Conservation (phyloP, 2,113 vertebrate species). For the Cryptomyrus ogoouensis region DNA sequence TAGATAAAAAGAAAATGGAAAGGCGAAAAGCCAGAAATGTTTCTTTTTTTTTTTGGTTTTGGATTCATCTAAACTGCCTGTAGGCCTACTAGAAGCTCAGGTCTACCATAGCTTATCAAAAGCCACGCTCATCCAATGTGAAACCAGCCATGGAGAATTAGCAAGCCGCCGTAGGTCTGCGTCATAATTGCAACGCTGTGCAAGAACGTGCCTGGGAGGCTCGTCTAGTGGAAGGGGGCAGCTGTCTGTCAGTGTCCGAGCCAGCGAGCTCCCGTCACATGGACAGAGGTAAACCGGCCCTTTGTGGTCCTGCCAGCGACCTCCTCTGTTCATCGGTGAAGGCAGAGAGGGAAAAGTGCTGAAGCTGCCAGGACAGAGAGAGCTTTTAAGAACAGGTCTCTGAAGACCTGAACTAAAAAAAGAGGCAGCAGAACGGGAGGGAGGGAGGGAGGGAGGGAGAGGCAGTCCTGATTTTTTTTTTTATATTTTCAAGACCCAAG, state of each 20-base stretch:
- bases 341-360: neutral
- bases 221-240: neutral
- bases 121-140: neutral
- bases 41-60: neutral
- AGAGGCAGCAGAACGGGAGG: neutral
- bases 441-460: neutral
- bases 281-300: neutral
- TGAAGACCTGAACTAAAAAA: slow-evolving; percentile 8
- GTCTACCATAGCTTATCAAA: neutral
- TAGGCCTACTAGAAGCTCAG: neutral
- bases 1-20: neutral
- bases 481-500: neutral
- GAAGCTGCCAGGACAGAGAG: slow-evolving; percentile 7
- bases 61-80: neutral
- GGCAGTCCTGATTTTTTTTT: neutral
- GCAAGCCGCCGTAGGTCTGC: no score
- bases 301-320: neutral
- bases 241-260: neutral
- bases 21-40: neutral
- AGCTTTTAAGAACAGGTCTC: slow-evolving; percentile 23
- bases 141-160: neutral
- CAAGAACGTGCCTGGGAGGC: neutral
- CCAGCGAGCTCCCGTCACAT: neutral
- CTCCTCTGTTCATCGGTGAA: neutral
- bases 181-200: neutral